Percentiles rank a stretch among this genome's conserved stretches.
phyloP scores from a whole-genome alignment of 2,113 vertebrate species.

The Gasterosteus aculeatus region DNA sequence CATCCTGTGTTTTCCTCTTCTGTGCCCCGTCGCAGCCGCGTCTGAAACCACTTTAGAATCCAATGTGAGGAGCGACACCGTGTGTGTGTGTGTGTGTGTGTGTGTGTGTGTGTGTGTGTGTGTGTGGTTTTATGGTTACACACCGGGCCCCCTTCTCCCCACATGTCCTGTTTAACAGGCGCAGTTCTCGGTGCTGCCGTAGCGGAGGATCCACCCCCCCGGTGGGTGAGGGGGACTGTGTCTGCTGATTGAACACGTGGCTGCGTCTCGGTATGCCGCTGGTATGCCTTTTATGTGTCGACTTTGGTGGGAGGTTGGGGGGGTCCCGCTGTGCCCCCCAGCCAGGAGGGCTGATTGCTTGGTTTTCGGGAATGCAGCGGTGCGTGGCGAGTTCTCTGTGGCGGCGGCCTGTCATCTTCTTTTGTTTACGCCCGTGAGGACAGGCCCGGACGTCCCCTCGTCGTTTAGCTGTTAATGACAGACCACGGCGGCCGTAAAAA shows the following conservation, averaged over 20 bases:
- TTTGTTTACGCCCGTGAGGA: conserved; percentile 29
- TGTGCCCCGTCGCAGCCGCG: not conserved
- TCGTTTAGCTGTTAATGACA: conserved; percentile 22
- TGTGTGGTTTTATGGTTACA: conserved; percentile 44
- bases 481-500: not conserved
- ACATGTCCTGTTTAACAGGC: conserved; percentile 54
- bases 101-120: not conserved
- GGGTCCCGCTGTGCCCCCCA: conserved; percentile 7
- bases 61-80: conserved; percentile 25
- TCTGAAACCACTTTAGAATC: conserved; percentile 29
- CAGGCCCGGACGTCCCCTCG: conserved; percentile 8
- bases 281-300: conserved; percentile 66
- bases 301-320: not conserved
- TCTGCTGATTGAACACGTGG: conserved; percentile 55
- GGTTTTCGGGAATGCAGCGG: conserved; percentile 36
- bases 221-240: conserved; percentile 35
- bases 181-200: conserved; percentile 14
- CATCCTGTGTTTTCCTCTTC: conserved; percentile 19
- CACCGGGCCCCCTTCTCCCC: not conserved
- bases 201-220: conserved; percentile 37
- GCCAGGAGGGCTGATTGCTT: conserved; percentile 45
- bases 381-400: not conserved
- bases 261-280: conserved; percentile 36
- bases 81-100: conserved; percentile 11
- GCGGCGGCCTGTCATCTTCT: conserved; percentile 13